Percentiles rank a stretch among this genome's conserved stretches.
These are phyloP conservation scores for Eudyptes chrysolophus DNA, from an alignment of 2,113 vertebrate species.

Conservation along the genomic window DNA sequence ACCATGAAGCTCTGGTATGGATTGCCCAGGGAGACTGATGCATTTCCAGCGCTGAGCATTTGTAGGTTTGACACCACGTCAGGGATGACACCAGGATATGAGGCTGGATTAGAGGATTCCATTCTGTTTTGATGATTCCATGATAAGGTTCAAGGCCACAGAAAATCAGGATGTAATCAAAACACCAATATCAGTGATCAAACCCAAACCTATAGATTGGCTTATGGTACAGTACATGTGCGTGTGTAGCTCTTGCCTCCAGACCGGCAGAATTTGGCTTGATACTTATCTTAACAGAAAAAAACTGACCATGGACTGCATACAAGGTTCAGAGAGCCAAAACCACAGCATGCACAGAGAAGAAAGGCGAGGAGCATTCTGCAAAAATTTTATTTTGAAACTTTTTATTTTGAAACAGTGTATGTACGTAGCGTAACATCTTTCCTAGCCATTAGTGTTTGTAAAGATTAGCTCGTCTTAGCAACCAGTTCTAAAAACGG, in stretches of 20 bases:
- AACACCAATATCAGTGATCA: not conserved
- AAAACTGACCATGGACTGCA: not conserved
- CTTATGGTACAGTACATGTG: not conserved
- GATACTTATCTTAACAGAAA: not conserved
- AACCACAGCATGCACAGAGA: not conserved
- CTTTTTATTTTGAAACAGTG: not conserved
- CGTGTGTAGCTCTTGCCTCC: not conserved
- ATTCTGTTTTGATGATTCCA: not conserved
- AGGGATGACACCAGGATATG: not conserved
- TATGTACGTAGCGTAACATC: not conserved
- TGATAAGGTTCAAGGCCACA: not conserved
- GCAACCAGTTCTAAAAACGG: slow-evolving; percentile 38
- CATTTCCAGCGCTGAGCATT: not conserved
- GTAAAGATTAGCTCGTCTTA: slow-evolving; percentile 5
- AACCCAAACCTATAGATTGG: not conserved
- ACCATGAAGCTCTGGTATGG: not conserved
- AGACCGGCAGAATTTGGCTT: not conserved
- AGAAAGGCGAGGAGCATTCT: not conserved
- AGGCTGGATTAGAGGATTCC: not conserved
- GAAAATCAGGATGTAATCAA: not conserved
- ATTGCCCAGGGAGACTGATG: not conserved
- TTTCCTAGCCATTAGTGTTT: not conserved
- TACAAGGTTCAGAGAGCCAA: not conserved
- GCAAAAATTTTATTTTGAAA: not conserved
- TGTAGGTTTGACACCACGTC: not conserved